Evolutionary conservation across 2,797 vertebrate species (phyloP), one percentile per base, ranked within the genome.

Genomic region (Peromyscus aztecus): DNA sequence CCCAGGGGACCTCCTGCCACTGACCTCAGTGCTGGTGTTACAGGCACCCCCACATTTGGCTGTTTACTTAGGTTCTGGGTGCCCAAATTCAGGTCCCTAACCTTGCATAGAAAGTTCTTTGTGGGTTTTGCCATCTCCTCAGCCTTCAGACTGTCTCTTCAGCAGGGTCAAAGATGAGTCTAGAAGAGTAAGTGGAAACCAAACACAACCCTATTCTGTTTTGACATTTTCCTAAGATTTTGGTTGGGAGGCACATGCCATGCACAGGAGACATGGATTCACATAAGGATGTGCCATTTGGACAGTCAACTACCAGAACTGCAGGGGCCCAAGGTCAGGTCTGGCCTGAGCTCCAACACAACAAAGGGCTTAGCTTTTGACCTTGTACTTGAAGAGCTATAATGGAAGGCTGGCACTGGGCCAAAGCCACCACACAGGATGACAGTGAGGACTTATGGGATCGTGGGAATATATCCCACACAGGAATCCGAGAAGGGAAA

Each of bases 211-310:
- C 21, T 67, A 37, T 46, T 85, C 49, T 23, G 12, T 11, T 2
- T 95, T 31, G 31, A 59, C 29, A 0, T 94, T 96, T 88, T 85
- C 65, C 84, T 90, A 67, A 89, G 59, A 71, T 49, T 89, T 49
- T 84, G 43, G 34, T 43, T 57, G 9, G 55, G 43, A 59, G 14
- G 0, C 57, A 34, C 2, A 40, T 63, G 67, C 7, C 85, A 85
- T 49, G 13, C 57, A 24, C 12, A 46, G 31, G 29, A 83, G 9
- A 87, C 0, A 14, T 24, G 21, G 59, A 34, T n/a, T 43, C 0
- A 6, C 17, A 78, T 40, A 59, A 0, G 78, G 73, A 0, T 17
- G 2, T 40, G 49, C 31, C 89, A 40, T 29, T 12, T 16, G 73
- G 27, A 40, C 4, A 82, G 21, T 0, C 37, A 52, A 13, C 55